These are phyloP conservation scores for Esperia sulphurella DNA, from an alignment of 2,888 invertebrate genomes.

Conservation along the genomic window DNA sequence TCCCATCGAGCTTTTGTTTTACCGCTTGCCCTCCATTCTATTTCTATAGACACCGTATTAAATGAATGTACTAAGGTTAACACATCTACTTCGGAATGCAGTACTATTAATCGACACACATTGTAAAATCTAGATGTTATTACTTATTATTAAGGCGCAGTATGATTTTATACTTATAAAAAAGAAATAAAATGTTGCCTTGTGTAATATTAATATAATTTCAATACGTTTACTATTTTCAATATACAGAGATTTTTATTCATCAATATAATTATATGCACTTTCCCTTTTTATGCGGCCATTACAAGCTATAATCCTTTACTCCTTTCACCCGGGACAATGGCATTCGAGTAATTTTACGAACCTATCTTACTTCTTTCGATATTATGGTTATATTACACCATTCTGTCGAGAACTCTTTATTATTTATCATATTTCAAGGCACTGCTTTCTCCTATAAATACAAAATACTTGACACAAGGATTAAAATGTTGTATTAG, in stretches of 20 bases:
- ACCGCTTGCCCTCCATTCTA: conserved; percentile 15
- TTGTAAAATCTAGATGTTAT: too few species aligned
- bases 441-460: conserved; percentile 27
- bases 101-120: too few species aligned
- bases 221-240: too few species aligned
- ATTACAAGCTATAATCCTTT: conserved; percentile 6
- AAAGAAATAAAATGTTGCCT: too few species aligned
- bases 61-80: background rate
- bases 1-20: conserved; percentile 25
- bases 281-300: conserved; percentile 8
- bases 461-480: conserved; percentile 29
- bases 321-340: conserved; percentile 9
- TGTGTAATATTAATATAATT: too few species aligned
- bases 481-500: background rate
- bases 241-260: background rate
- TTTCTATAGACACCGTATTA: conserved; percentile 6
- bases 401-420: background rate
- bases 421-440: background rate
- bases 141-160: too few species aligned
- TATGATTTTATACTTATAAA: too few species aligned
- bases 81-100: too few species aligned
- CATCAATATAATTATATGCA: conserved; percentile 1
- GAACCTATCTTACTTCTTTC: background rate
- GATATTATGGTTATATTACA: background rate
- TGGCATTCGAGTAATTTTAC: conserved; percentile 3